Percentiles rank a stretch among this genome's conserved stretches.
Evolutionary conservation across 2,888 invertebrate species (phyloP).

Genomic region (Yponomeuta plumbellus): DNA sequence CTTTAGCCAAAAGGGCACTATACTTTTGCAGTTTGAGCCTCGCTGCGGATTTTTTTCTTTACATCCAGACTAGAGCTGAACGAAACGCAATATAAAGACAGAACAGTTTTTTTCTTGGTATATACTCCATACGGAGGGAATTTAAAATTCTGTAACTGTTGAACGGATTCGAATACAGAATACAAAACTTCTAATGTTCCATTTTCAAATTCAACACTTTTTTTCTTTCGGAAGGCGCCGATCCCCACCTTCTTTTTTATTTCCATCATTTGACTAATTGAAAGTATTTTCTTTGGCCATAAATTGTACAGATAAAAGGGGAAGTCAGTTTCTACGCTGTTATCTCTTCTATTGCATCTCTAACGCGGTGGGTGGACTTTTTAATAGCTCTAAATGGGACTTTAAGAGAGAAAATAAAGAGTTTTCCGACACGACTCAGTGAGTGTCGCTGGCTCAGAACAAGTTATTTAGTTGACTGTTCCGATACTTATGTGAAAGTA

Average conservation of each 20-base stretch:
- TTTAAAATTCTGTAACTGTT: constrained; percentile 36
- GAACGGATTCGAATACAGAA: constrained; percentile 42
- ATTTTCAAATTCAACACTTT: constrained; percentile 26
- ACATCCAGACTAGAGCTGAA: too few relatives aligned
- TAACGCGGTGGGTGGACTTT: constrained; percentile 15
- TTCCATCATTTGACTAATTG: constrained; percentile 10
- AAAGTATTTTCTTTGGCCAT: constrained; percentile 6
- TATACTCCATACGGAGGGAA: constrained; percentile 26
- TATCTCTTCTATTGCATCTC: constrained; percentile 25
- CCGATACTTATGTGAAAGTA: too few relatives aligned
- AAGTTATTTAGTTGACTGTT: not conserved
- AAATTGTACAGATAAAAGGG: constrained; percentile 16
- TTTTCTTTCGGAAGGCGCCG: not conserved
- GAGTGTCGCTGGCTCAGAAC: not conserved
- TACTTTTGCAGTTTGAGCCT: too few relatives aligned
- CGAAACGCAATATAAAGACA: not conserved
- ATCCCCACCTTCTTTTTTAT: constrained; percentile 28
- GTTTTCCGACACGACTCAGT: not conserved
- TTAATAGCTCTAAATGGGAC: not conserved
- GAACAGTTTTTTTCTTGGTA: constrained; percentile 22
- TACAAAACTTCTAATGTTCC: constrained; percentile 34
- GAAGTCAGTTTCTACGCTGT: constrained; percentile 25
- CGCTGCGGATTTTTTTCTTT: too few relatives aligned
- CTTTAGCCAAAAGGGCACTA: too few relatives aligned
- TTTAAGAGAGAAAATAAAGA: not conserved